Conservation (phyloP, 1,140 invertebrate genomes). For the Drosophila seguyi region DNA sequence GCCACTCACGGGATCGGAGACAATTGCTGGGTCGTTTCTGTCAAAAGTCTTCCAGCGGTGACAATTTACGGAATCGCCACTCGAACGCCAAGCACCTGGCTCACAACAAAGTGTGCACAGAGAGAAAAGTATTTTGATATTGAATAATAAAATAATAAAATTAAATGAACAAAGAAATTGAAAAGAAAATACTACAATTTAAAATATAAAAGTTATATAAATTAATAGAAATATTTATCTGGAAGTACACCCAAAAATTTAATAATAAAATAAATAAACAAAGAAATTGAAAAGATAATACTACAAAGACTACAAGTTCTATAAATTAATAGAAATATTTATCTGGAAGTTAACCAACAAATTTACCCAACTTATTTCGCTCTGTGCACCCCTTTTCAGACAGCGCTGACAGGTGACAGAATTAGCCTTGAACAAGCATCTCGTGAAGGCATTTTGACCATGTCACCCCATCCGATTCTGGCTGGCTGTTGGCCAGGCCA, state of each 20-base stretch:
- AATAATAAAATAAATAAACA: no score
- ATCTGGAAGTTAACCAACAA: neutral
- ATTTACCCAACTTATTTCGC: neutral
- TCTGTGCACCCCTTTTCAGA: constrained; percentile 40
- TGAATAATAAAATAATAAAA: no score
- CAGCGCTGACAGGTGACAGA: constrained; percentile 81
- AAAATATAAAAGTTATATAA: no score
- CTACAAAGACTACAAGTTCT: no score
- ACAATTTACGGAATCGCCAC: constrained; percentile 74
- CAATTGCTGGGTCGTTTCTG: constrained; percentile 29
- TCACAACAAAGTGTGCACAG: neutral
- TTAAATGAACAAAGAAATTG: no score
- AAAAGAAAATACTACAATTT: neutral
- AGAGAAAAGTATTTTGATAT: neutral
- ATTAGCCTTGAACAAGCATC: constrained; percentile 74
- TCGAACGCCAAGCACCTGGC: constrained; percentile 5
- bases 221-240: neutral
- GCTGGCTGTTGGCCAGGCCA: neutral
- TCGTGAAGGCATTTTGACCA: constrained; percentile 31
- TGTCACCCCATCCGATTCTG: constrained; percentile 17
- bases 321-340: neutral
- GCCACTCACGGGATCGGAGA: constrained; percentile 22
- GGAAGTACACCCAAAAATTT: neutral
- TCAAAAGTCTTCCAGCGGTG: constrained; percentile 65
- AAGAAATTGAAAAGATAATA: no score